Percentiles rank a stretch among this genome's conserved stretches.
Evolutionary conservation across 2,113 vertebrate genomes (phyloP).

Genomic region (Calyptommatus sinebrachiatus): DNA sequence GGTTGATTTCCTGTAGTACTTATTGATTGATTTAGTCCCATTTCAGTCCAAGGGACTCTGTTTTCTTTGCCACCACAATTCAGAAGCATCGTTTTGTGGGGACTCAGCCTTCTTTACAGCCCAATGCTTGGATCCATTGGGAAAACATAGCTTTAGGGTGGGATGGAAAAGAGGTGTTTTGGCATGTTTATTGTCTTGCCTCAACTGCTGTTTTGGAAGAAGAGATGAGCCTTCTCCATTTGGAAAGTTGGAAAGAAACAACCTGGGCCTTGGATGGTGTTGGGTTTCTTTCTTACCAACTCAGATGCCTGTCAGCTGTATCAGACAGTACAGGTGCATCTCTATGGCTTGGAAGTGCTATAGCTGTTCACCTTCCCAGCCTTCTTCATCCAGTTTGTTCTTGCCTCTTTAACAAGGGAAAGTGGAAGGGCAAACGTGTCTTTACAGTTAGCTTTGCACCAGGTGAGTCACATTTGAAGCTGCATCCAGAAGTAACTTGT

Average conservation of each 20-base stretch:
- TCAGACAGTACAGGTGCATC: background rate
- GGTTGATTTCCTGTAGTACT: no score
- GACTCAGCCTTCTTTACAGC: no score
- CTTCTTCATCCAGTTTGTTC: background rate
- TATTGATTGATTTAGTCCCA: no score
- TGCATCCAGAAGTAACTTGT: no score
- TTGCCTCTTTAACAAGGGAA: background rate
- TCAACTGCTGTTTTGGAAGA: background rate
- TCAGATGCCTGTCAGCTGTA: background rate
- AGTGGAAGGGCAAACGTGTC: background rate
- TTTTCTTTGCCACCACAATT: no score
- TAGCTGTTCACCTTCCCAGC: background rate
- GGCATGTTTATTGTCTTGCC: no score
- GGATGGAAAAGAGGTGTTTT: no score
- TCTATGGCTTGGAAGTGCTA: background rate
- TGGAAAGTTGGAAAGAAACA: background rate
- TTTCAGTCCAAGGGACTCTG: no score
- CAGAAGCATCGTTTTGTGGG: no score
- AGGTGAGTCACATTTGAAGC: no score
- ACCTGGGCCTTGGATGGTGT: background rate
- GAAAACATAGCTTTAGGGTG: no score
- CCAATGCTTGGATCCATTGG: no score
- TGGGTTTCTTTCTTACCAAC: slow-evolving; percentile 10
- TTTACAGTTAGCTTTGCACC: background rate
- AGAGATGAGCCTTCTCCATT: background rate